Conservation (phyloP, 2,888 invertebrate genomes). For the Gonocerus acuteangulatus region DNA sequence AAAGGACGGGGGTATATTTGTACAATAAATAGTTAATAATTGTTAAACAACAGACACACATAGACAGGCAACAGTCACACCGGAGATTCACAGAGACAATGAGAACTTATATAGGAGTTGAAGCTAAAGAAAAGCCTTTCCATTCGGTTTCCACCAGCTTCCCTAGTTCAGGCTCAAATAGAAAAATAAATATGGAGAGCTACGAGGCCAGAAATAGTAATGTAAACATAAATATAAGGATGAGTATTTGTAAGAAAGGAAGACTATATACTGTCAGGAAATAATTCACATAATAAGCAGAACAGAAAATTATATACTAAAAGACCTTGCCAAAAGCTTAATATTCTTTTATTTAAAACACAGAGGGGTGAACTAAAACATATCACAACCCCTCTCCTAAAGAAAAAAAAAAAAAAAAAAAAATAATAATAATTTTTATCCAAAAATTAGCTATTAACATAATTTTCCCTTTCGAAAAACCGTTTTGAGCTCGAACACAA, state of each 20-base stretch:
- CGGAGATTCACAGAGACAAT: constrained; percentile 12
- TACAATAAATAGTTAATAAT: constrained; percentile 18
- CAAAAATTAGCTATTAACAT: neutral
- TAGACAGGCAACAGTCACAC: constrained; percentile 31
- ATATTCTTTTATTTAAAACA: neutral
- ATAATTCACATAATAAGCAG: neutral
- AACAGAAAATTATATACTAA: neutral
- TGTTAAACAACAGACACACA: constrained; percentile 3
- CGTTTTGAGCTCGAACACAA: constrained; percentile 10
- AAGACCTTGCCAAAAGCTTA: neutral
- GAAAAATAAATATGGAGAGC: constrained; percentile 6
- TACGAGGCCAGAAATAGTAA: constrained; percentile 23
- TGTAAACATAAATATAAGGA: neutral
- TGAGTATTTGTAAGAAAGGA: neutral
- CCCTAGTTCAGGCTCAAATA: constrained; percentile 35
- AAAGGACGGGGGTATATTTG: constrained; percentile 19
- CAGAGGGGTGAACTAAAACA: constrained; percentile 22
- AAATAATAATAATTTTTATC: neutral
- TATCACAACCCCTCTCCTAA: constrained; percentile 23
- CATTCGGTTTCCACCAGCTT: constrained; percentile 32
- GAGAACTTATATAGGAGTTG: too few species aligned
- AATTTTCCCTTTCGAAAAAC: neutral
- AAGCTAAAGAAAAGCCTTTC: constrained; percentile 21
- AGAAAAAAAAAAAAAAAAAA: neutral
- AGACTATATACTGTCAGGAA: neutral